Base-by-base conservation (phyloP, 2,888 invertebrate species). In the Tetragonisca angustula region DNA sequence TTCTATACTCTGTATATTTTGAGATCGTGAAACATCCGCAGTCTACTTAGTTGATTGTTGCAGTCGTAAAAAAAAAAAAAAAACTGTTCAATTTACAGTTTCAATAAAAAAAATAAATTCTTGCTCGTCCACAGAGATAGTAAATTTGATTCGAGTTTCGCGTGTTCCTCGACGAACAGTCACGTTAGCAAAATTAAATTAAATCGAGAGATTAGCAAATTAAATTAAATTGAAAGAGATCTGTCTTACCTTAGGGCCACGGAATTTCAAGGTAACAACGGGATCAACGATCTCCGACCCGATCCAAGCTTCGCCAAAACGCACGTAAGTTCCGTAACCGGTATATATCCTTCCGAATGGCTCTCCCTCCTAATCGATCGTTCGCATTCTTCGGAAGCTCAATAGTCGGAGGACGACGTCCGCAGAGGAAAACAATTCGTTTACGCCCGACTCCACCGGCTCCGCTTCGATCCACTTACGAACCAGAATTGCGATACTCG, bases 401-500 rank as follows among this genome's bases (percentile, higher is more conserved):
- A 13, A n/a, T 0, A 15, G 11, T 43, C 27, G 36, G 15, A n/a
- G 43, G 43, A 70, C 36, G 52, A 65, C 24, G 36, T 36, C 43
- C 43, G 27, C 69, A 19, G 27, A 43, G 27, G 43, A 65, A 64
- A 77, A 78, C 67, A 67, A 76, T 76, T 17, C 52, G 74, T 32
- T 83, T 73, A 85, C 79, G 83, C 74, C 83, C 83, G 84, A 70
- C 19, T 17, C 32, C 69, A n/a, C 59, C 15, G 9, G 19, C 1
- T 24, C 15, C 19, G 9, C 27, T n/a, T 24, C 4, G 11, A 19
- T 36, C 27, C 0, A n/a, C 52, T 32, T 0, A 11, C 19, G 19
- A 21, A 4, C 54, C 4, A 15, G 19, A 13, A 27, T 17, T 2
- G 3, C 5, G 1, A 17, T 70, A 17, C 43, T 54, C 52, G 6